Conservation (phyloP, 2,888 invertebrate species). For the Halictus quadricinctus region DNA sequence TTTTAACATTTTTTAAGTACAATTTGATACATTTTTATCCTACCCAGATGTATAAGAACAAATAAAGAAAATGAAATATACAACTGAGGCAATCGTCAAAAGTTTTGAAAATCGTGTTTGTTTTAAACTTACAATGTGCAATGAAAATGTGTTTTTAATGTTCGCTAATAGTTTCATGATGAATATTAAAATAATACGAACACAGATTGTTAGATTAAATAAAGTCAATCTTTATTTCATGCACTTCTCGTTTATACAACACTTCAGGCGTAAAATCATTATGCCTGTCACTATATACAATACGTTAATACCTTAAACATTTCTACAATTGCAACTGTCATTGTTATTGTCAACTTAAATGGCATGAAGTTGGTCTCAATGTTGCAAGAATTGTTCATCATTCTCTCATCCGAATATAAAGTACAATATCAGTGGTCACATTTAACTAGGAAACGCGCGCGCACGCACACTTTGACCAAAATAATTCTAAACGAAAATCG, state of each 20-base stretch:
- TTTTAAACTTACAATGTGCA: too few species aligned
- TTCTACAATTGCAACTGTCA: not conserved
- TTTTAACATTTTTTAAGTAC: too few species aligned
- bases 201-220: slow-evolving; percentile 29
- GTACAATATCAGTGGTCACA: not conserved
- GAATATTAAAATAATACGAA: not conserved
- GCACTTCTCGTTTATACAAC: slow-evolving; percentile 30
- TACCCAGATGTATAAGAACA: too few species aligned
- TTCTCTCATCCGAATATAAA: not conserved
- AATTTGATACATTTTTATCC: too few species aligned
- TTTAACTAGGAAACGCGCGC: not conserved
- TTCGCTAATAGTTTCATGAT: too few species aligned
- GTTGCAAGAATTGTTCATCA: not conserved
- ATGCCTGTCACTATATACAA: slow-evolving; percentile 44
- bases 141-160: too few species aligned
- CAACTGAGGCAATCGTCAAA: too few species aligned
- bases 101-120: too few species aligned
- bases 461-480: not conserved
- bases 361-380: not conserved
- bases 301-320: slow-evolving; percentile 11
- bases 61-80: too few species aligned
- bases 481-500: not conserved
- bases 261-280: slow-evolving; percentile 10
- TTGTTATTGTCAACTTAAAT: not conserved
- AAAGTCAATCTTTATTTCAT: slow-evolving; percentile 33